These are phyloP conservation scores for Gila orcuttii DNA, from an alignment of 2,113 vertebrate genomes.

Conservation along the genomic window DNA sequence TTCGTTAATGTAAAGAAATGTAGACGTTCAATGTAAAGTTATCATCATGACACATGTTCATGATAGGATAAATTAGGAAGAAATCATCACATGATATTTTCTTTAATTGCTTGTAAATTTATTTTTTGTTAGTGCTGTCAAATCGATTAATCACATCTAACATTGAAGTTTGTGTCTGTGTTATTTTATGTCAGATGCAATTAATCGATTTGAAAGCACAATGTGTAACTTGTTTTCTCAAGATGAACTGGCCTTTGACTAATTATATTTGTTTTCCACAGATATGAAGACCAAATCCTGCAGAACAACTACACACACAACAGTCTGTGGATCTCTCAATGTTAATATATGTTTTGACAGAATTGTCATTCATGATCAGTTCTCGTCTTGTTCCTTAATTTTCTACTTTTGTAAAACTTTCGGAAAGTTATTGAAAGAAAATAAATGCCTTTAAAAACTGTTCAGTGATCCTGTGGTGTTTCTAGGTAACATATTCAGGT, in stretches of 20 bases:
- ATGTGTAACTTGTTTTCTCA: neutral
- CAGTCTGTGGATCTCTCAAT: neutral
- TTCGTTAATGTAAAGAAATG: neutral
- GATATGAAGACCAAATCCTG: conserved; percentile 31
- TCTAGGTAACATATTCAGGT: neutral
- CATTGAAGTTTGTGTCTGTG: no score
- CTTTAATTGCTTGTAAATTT: neutral
- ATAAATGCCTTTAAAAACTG: conserved; percentile 28
- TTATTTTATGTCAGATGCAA: no score
- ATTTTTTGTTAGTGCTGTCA: neutral
- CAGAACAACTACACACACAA: conserved; percentile 23
- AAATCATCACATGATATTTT: neutral
- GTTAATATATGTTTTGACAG: conserved; percentile 28
- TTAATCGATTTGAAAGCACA: no score
- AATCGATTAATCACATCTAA: no score
- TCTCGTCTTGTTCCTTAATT: conserved; percentile 32
- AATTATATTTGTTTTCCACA: conserved; percentile 23
- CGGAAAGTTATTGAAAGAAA: conserved; percentile 14
- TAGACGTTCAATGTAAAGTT: neutral
- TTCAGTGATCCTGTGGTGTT: neutral
- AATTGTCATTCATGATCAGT: conserved; percentile 3
- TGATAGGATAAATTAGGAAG: neutral
- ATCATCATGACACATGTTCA: neutral
- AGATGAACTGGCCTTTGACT: neutral
- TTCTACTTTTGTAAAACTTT: conserved; percentile 45